Base-by-base conservation (phyloP, 2,888 invertebrate genomes). In the Unio delphinus region DNA sequence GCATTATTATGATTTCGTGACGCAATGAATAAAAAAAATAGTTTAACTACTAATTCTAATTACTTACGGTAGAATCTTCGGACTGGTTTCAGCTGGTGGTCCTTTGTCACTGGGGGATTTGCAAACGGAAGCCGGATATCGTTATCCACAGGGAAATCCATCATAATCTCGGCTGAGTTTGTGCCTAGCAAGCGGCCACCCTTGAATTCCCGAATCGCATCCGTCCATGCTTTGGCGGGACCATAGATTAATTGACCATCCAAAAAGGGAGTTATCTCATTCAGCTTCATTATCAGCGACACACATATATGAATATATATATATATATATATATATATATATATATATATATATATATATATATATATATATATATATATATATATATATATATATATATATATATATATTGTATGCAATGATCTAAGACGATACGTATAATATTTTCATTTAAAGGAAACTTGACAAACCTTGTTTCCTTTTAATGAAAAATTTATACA, bases 161-260 rank as follows among this genome's bases (percentile, higher is more conserved):
- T 90, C 57, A 61, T 55, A n/a, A 80, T 71, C 34, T 70, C 71
- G 30, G 54, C 68, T 4, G 72, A 72, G 65, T 73, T 69, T 3
- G 76, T 76, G 20, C 72, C 78, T 17, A 90, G 91, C 18, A 92
- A 74, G 0, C 87, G 88, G n/a, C 92, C 92, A 76, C 91, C 90
- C 28, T 85, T 78, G 72, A 91, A 90, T 4, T 90, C 90, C 65
- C 93, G 83, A 55, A 93, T 87, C 54, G 91, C 90, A 85, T 93
- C 92, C 1, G 92, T 89, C 92, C 93, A 93, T 59, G 92, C 91
- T 81, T 92, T 92, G 15, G 92, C 90, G 0, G 91, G 91, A 1
- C 93, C 93, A 83, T 93, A 93, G 71, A 92, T 90, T n/a, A 92
- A 88, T 18, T 92, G 92, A 3, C 93, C 93, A 83, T 93, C 93